Percentiles rank a stretch among this genome's conserved stretches.
phyloP scores from a whole-genome alignment of 2,888 invertebrate species.

The Lathronympha strigana region DNA sequence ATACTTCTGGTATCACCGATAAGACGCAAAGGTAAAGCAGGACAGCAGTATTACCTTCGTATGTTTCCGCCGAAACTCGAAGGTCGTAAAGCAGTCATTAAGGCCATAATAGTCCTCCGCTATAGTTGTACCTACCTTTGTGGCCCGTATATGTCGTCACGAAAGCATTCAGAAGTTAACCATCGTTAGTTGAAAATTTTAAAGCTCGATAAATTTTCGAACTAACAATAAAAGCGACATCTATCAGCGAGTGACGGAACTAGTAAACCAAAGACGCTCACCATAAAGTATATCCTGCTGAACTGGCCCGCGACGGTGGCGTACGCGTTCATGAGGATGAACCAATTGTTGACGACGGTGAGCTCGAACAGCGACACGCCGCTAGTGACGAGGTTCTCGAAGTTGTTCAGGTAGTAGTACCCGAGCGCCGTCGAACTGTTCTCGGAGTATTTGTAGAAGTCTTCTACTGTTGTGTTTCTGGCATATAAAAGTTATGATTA shows the following conservation, averaged over 20 bases:
- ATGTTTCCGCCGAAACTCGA: too few species aligned
- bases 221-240: slow-evolving; percentile 1
- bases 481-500: too few species aligned
- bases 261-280: slow-evolving; percentile 50
- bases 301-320: slow-evolving; percentile 88
- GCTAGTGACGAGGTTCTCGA: slow-evolving; percentile 90
- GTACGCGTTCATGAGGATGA: slow-evolving; percentile 95
- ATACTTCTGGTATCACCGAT: too few species aligned
- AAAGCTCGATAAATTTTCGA: too few species aligned
- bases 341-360: slow-evolving; percentile 97
- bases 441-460: slow-evolving; percentile 89
- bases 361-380: slow-evolving; percentile 94
- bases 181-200: too few species aligned
- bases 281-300: slow-evolving; percentile 93
- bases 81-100: too few species aligned
- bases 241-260: background rate
- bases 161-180: too few species aligned
- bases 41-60: too few species aligned
- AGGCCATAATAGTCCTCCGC: too few species aligned
- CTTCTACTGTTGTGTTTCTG: slow-evolving; percentile 93
- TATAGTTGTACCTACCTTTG: too few species aligned
- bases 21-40: too few species aligned
- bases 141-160: too few species aligned
- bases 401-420: slow-evolving; percentile 95
- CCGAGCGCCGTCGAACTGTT: slow-evolving; percentile 88